A percentile compares a stretch with the other conserved stretches of the same genome.
Conservation (phyloP, 2,113 vertebrate species). For the Onychorhynchus coronatus region DNA sequence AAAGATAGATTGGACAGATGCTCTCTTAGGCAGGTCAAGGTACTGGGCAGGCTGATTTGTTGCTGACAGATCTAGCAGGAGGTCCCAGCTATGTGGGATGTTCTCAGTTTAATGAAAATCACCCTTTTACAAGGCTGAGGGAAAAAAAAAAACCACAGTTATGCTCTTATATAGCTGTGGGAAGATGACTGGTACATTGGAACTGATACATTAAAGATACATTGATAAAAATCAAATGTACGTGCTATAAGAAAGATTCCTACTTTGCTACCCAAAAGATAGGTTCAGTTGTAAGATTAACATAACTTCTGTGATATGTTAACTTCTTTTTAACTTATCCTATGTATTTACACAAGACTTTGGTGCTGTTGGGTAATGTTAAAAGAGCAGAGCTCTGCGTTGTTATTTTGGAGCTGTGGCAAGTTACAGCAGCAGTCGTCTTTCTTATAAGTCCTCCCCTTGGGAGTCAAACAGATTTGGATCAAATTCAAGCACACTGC, state of each 20-base stretch:
- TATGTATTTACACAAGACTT: background rate
- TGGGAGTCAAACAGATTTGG: background rate
- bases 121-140: background rate
- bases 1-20: constrained; percentile 38
- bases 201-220: background rate
- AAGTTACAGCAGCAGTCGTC: fast-evolving
- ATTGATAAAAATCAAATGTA: background rate
- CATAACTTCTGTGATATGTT: background rate
- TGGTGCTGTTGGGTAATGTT: background rate
- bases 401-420: background rate
- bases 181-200: background rate
- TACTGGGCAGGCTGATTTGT: background rate
- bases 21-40: background rate
- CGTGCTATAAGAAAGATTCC: fast-evolving
- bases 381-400: background rate
- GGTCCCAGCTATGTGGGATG: background rate
- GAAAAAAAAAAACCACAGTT: background rate
- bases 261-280: background rate
- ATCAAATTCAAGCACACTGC: background rate
- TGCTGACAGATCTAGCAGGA: background rate
- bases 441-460: background rate
- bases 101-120: background rate
- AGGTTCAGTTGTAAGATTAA: background rate
- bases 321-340: background rate
- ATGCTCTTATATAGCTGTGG: background rate